A percentile compares a stretch with the other conserved stretches of the same genome.
These are phyloP conservation scores for Daboia siamensis DNA, from an alignment of 2,113 vertebrate genomes.

Conservation along the genomic window DNA sequence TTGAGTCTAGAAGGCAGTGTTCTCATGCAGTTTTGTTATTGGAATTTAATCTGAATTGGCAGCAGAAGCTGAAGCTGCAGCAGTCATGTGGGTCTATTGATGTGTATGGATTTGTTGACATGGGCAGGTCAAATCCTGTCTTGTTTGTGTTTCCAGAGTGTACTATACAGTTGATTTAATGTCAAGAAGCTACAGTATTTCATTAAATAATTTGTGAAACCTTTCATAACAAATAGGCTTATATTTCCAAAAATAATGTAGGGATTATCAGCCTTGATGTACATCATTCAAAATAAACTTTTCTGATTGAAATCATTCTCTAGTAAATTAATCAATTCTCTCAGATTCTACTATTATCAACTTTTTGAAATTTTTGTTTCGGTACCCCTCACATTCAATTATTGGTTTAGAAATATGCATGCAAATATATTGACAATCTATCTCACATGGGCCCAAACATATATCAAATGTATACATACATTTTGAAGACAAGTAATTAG, in stretches of 20 bases:
- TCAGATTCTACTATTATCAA: neutral
- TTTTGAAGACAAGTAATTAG: neutral
- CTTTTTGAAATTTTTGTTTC: neutral
- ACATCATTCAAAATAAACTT: neutral
- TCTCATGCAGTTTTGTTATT: neutral
- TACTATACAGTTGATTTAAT: neutral
- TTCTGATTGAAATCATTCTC: neutral
- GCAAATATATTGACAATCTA: neutral
- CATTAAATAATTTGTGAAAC: neutral
- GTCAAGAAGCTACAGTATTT: neutral
- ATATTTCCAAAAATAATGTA: neutral
- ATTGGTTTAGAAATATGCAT: neutral
- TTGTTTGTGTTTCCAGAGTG: neutral
- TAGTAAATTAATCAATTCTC: neutral
- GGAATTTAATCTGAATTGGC: slow-evolving; percentile 1
- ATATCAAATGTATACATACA: neutral
- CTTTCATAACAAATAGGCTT: neutral
- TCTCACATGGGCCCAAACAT: neutral
- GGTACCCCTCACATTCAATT: neutral
- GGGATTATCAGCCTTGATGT: neutral
- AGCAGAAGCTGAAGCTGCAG: neutral
- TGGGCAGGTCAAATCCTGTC: neutral
- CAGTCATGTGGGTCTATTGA: neutral
- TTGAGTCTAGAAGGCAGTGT: neutral
- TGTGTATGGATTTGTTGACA: neutral